Percentiles rank a stretch among this genome's conserved stretches.
Conservation (phyloP, 2,113 vertebrate species). For the Spea multiplicata region DNA sequence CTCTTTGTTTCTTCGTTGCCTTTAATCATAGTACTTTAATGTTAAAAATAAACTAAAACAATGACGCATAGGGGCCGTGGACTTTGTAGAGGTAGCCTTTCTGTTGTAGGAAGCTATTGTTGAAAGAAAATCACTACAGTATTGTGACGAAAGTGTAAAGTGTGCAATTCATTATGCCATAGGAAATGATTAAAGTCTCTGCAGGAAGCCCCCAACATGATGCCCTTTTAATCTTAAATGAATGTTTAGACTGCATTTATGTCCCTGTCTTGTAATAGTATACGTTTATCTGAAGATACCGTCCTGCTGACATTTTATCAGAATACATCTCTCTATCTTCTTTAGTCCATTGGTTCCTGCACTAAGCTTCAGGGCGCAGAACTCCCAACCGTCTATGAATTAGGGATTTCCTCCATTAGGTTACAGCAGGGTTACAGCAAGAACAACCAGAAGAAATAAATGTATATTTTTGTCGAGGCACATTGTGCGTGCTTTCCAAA, state of each 20-base stretch:
- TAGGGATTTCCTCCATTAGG: too few species aligned
- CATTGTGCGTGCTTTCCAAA: too few species aligned
- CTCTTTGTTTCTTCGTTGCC: background rate
- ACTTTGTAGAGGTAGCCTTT: background rate
- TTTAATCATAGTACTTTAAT: slow-evolving; percentile 13
- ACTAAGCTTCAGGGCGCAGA: too few species aligned
- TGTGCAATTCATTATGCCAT: slow-evolving; percentile 7
- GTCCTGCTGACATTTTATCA: too few species aligned
- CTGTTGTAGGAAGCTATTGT: slow-evolving; percentile 26
- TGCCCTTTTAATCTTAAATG: slow-evolving; percentile 7
- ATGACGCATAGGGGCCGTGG: too few species aligned
- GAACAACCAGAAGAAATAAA: too few species aligned
- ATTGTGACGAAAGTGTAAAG: slow-evolving; percentile 8
- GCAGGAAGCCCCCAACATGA: slow-evolving; percentile 17
- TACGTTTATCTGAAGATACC: too few species aligned
- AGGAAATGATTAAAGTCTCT: slow-evolving; percentile 39
- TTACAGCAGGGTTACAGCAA: too few species aligned
- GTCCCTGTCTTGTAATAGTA: background rate
- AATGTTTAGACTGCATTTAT: slow-evolving; percentile 11
- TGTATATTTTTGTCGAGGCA: too few species aligned
- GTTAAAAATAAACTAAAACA: background rate
- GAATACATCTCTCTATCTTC: too few species aligned
- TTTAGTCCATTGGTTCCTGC: too few species aligned
- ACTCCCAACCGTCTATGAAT: too few species aligned
- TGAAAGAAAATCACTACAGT: slow-evolving; percentile 21